Conservation (phyloP, 2,888 invertebrate species). For the Eretmocerus hayati region DNA sequence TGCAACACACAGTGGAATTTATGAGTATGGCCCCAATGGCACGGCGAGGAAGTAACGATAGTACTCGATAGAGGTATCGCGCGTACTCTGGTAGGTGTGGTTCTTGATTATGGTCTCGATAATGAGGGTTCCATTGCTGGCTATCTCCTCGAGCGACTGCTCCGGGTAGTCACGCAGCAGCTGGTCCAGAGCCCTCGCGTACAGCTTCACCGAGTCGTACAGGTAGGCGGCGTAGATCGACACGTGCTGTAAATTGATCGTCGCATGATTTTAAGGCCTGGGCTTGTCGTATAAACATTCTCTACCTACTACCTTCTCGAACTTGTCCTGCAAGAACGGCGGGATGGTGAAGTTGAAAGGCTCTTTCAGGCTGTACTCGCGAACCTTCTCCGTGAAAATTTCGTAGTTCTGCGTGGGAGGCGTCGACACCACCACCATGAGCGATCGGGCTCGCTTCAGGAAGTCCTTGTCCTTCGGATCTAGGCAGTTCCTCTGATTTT, state of each 20-base stretch:
- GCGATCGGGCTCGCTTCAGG: slow-evolving; percentile 67
- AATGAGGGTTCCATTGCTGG: slow-evolving; percentile 79
- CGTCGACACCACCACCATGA: slow-evolving; percentile 83
- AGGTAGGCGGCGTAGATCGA: slow-evolving; percentile 89
- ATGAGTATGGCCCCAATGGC: no score
- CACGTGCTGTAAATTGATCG: slow-evolving; percentile 75
- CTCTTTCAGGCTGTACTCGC: slow-evolving; percentile 65
- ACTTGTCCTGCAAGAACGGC: slow-evolving; percentile 51
- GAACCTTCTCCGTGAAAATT: slow-evolving; percentile 73
- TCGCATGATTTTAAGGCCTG: no score
- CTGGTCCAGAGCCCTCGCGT: slow-evolving; percentile 77
- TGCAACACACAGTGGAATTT: no score
- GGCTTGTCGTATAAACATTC: no score
- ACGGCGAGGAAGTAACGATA: no score
- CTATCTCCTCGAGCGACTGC: slow-evolving; percentile 59
- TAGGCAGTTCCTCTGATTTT: slow-evolving; percentile 55
- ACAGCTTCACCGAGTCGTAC: slow-evolving; percentile 89
- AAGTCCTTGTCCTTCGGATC: slow-evolving; percentile 57
- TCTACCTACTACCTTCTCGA: slow-evolving; percentile 33
- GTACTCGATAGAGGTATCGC: slow-evolving; percentile 4
- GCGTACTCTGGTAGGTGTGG: slow-evolving; percentile 81
- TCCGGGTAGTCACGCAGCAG: slow-evolving; percentile 60
- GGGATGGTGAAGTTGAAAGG: slow-evolving; percentile 77
- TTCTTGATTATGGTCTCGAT: slow-evolving; percentile 79
- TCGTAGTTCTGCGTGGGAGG: slow-evolving; percentile 69